These are phyloP conservation scores for Pogonocherus hispidulus DNA, from an alignment of 2,888 invertebrate species.

Conservation along the genomic window DNA sequence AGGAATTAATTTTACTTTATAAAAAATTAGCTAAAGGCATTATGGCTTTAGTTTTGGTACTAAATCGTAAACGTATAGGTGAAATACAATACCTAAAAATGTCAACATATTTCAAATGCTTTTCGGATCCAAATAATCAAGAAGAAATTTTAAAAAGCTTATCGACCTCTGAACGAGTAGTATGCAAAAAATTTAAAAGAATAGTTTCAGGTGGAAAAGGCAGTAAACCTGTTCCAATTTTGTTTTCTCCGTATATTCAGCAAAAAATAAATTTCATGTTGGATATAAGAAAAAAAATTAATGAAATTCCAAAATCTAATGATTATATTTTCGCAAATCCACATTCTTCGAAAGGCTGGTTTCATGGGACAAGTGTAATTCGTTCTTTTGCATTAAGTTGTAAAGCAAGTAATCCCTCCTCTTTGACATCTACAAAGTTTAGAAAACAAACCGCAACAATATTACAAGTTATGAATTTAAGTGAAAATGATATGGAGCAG, in stretches of 20 bases:
- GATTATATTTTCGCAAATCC: conserved; percentile 5
- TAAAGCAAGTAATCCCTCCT: neutral
- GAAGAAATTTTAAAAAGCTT: neutral
- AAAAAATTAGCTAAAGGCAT: conserved; percentile 6
- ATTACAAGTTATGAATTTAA: conserved; percentile 2
- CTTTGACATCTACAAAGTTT: neutral
- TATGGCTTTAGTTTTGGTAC: conserved; percentile 17
- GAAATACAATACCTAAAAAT: conserved; percentile 29
- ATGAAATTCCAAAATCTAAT: neutral
- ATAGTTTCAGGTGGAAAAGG: conserved; percentile 25
- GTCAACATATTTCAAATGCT: neutral
- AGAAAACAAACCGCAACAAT: conserved; percentile 15
- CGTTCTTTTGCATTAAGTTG: neutral
- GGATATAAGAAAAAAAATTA: conserved; percentile 8
- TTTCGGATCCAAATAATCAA: neutral
- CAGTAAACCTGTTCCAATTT: conserved; percentile 24
- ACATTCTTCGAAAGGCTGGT: neutral
- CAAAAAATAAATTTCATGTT: conserved; percentile 1
- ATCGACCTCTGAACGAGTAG: neutral
- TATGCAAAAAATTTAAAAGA: conserved; percentile 1
- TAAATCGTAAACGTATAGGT: conserved; percentile 23
- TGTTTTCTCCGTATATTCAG: conserved; percentile 14
- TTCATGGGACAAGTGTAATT: conserved; percentile 1
- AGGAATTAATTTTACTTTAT: neutral
- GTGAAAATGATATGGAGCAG: conserved; percentile 8